A percentile compares a stretch with the other conserved stretches of the same genome.
Conservation (phyloP, 2,113 vertebrate species). For the Salminus brasiliensis region DNA sequence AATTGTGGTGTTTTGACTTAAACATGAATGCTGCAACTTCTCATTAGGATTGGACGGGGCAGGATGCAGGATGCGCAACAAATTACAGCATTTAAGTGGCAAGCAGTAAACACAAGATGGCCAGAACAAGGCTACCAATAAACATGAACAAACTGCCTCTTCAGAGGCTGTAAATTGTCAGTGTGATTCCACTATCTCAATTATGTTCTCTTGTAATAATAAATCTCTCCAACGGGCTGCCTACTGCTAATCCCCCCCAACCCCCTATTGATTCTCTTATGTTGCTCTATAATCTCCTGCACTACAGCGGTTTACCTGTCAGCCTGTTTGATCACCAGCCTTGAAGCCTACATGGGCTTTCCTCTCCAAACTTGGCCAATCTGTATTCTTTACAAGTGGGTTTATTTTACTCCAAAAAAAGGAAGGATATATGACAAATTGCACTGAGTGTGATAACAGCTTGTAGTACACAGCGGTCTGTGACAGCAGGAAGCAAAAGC, state of each 20-base stretch:
- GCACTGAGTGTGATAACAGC: not conserved
- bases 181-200: not conserved
- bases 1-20: no score
- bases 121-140: no score
- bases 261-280: conserved; percentile 36
- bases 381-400: not conserved
- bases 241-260: conserved; percentile 16
- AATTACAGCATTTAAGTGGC: no score
- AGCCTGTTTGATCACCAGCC: conserved; percentile 24
- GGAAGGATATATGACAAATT: not conserved
- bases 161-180: not conserved
- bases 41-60: no score
- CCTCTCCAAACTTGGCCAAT: not conserved
- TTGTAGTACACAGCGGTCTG: not conserved
- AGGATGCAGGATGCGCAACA: no score
- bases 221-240: conserved; percentile 1
- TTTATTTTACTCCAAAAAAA: not conserved
- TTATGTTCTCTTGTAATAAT: conserved; percentile 18
- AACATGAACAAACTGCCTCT: no score
- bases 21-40: no score
- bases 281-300: conserved; percentile 26
- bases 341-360: not conserved
- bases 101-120: no score
- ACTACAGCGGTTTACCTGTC: not conserved
- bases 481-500: not conserved